phyloP scores from a whole-genome alignment of 2,797 vertebrate species.

The Falco naumanni region DNA sequence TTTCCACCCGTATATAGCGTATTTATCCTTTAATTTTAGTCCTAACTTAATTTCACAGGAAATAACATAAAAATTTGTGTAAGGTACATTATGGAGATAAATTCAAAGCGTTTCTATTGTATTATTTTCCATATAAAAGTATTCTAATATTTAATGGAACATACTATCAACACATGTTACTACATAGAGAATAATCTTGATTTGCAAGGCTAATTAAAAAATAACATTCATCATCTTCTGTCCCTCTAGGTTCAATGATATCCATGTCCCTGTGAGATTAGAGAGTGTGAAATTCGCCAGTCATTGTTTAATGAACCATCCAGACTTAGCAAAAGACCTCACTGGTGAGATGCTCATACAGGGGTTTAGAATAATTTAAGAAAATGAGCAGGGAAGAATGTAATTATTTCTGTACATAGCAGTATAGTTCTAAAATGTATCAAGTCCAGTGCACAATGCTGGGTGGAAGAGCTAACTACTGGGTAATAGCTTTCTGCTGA shows the following conservation, averaged over 20 bases:
- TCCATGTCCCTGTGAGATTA: constrained; percentile 97
- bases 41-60: not conserved
- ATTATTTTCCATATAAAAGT: not conserved
- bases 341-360: constrained; percentile 84
- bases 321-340: constrained; percentile 96
- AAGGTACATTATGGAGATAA: not conserved
- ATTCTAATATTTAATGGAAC: not conserved
- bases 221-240: constrained; percentile 60
- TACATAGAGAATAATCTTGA: constrained; percentile 18
- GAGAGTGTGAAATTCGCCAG: constrained; percentile 99
- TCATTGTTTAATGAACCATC: constrained; percentile 99
- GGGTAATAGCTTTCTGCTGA: not conserved
- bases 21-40: not conserved
- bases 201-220: constrained; percentile 56
- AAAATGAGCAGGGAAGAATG: not conserved
- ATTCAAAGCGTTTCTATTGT: not conserved
- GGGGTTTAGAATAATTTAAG: constrained; percentile 11
- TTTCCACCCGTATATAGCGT: accelerated
- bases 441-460: not conserved
- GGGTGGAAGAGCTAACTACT: not conserved
- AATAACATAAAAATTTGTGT: not conserved
- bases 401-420: constrained; percentile 3
- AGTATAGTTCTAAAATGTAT: not conserved
- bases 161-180: not conserved
- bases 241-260: constrained; percentile 94